These are phyloP conservation scores for Acanthurus tractus DNA, from an alignment of 2,797 vertebrate genomes.

Conservation along the genomic window DNA sequence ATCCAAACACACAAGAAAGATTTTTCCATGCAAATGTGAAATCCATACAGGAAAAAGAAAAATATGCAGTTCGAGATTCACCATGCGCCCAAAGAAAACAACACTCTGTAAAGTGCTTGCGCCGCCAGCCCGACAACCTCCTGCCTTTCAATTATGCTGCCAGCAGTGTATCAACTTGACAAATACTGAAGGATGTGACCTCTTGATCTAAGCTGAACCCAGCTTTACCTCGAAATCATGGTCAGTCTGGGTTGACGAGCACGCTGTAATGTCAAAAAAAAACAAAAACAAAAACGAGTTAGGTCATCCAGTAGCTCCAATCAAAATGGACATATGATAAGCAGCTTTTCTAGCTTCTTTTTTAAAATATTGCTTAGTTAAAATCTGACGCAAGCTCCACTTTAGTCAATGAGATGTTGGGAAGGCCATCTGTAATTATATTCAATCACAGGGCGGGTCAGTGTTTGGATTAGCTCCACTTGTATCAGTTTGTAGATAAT, in stretches of 20 bases:
- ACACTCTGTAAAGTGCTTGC: slow-evolving; percentile 75
- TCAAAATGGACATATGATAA: slow-evolving; percentile 38
- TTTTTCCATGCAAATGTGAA: slow-evolving; percentile 89
- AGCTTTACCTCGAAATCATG: slow-evolving; percentile 67
- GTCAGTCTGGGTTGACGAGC: slow-evolving; percentile 63
- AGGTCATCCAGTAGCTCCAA: slow-evolving; percentile 42
- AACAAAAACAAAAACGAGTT: not conserved
- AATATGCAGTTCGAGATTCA: slow-evolving; percentile 81
- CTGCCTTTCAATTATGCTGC: slow-evolving; percentile 82
- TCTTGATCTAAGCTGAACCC: slow-evolving; percentile 79
- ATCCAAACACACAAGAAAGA: slow-evolving; percentile 87
- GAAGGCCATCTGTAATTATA: slow-evolving; percentile 84
- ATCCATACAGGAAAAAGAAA: slow-evolving; percentile 86
- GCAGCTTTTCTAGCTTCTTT: slow-evolving; percentile 23
- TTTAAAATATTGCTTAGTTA: slow-evolving; percentile 44
- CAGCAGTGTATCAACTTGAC: slow-evolving; percentile 83
- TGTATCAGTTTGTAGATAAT: slow-evolving; percentile 84
- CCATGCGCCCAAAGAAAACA: slow-evolving; percentile 82
- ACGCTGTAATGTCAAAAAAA: slow-evolving; percentile 39
- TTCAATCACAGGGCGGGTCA: slow-evolving; percentile 87
- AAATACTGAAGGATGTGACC: slow-evolving; percentile 85
- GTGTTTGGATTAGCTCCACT: slow-evolving; percentile 85
- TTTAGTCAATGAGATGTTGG: slow-evolving; percentile 60
- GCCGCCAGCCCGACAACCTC: slow-evolving; percentile 73
- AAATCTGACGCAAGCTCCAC: slow-evolving; percentile 51